Evolutionary conservation across 2,888 invertebrate genomes (phyloP), one percentile per base, ranked within the genome.

Genomic region (Mesorhabditis belari): DNA sequence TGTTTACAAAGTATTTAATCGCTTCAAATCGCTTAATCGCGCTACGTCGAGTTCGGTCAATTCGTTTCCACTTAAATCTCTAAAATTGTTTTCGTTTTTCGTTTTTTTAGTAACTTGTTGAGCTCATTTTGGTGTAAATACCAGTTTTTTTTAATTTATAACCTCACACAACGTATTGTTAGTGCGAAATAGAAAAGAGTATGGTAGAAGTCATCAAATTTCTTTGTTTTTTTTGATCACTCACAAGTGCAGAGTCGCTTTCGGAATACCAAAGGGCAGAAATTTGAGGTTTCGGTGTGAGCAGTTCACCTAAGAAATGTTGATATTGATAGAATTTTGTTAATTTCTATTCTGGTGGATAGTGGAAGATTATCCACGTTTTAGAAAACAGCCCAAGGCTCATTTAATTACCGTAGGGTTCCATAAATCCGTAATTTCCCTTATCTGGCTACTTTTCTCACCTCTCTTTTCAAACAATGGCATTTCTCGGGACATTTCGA

Each of bases 51-150:
- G 61, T 19, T 53, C 21, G 23, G 66, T 66, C 35, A 70, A 64
- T 17, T 70, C 68, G 53, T 70, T 70, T 55, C 65, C 66, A 23
- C 61, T 62, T 9, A 70, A 28, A 49, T 68, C 62, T 50, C 65
- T 65, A 26, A 53, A 64, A 27, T 4, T 23, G 17, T 26, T 27
- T 50, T 23, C 4, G 23, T 4, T 5, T 4, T 5, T 4, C 23
- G 21, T 21, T 21, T 21, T 23, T 5, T 5, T 49, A 3, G 3
- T 4, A 49, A 5, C 4, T 21, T 49, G 49, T 21, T 4, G 4
- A 21, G 19, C 19, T 49, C 23, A 5, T 19, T 23, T 49, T 49
- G 19, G 21, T 49, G 49, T 21, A 21, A 21, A 49, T 49, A 19
- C 23, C 19, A 49, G 19, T 49, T 21, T 19, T 49, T 49, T 5